Evolutionary conservation across 2,888 invertebrate genomes (phyloP).

Genomic region (Limnephilus marmoratus): DNA sequence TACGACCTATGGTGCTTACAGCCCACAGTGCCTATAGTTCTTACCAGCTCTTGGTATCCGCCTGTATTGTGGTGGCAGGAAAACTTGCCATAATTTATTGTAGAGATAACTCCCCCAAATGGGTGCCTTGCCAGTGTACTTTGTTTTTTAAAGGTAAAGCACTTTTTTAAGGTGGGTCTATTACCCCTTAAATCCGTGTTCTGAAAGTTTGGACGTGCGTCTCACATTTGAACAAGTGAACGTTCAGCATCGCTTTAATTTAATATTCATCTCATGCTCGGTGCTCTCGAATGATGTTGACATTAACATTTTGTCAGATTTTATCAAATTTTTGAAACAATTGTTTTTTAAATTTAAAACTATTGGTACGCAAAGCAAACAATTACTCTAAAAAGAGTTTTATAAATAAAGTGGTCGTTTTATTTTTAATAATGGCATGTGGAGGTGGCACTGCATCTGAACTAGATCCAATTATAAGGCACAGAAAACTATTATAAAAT

Average conservation of each 20-base stretch:
- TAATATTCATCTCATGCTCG: not conserved
- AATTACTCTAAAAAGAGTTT: not conserved
- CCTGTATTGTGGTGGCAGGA: conserved; percentile 20
- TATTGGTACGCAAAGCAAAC: not conserved
- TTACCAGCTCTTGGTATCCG: not conserved
- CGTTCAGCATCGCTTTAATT: not conserved
- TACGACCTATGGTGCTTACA: not conserved
- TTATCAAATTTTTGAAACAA: not conserved
- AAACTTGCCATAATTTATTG: conserved; percentile 47
- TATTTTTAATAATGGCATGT: too few species aligned
- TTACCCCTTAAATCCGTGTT: conserved; percentile 1
- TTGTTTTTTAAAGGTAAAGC: conserved; percentile 37
- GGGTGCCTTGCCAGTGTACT: conserved; percentile 39
- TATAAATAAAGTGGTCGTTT: too few species aligned
- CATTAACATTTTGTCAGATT: not conserved
- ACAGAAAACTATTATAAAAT: too few species aligned
- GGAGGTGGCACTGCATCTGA: too few species aligned
- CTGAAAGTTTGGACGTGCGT: not conserved
- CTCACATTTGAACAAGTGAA: not conserved
- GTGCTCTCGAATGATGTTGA: not conserved
- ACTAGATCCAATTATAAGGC: too few species aligned
- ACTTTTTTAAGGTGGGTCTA: conserved; percentile 32
- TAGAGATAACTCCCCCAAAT: conserved; percentile 50
- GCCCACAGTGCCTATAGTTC: not conserved
- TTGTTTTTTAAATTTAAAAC: not conserved